Base-by-base conservation (phyloP, 2,797 vertebrate species). In the Glossophaga mutica region DNA sequence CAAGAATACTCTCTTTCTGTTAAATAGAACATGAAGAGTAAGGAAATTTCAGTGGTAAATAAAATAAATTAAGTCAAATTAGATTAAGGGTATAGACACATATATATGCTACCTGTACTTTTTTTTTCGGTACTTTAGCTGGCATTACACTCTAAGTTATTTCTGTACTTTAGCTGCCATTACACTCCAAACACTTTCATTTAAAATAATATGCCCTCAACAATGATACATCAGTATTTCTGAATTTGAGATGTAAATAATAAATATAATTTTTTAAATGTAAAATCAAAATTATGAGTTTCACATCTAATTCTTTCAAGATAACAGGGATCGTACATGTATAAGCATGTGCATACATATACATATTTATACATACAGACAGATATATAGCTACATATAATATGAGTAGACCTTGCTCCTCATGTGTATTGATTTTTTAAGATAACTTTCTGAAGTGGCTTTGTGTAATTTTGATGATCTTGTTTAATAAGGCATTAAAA, bases 401-500 rank as follows among this genome's bases (percentile, higher is more conserved):
- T 42, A 34, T 48, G n/a, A 83, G 5, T 76, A 92, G 18, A 77
- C 94, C 95, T 97, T 95, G 34, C 77, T 97, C 78, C 88, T 96
- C 98, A 97, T 24, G 4, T 68, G 34, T 37, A 68, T 96, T 98
- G 94, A 88, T 98, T 98, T 97, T 96, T 96, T 97, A 97, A 98
- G 89, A 96, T 95, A 93, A 93, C 91, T 93, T 91, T 98, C 93
- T 97, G 94, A 97, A 94, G 52, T 95, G 94, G 65, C 65, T 96
- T 97, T 81, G 4, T 98, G 46, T 97, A 97, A 97, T 98, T 97
- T 97, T 97, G 97, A 96, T 98, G 96, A 98, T 98, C 90, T 94
- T 98, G 46, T 97, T 98, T 98, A 98, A 98, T 97, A 98, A 96
- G 90, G 70, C 94, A 97, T 98, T 98, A 96, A 98, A 98, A 98